Percentiles rank a stretch among this genome's conserved stretches.
These are phyloP conservation scores for Ectemnius lituratus DNA, from an alignment of 2,888 invertebrate genomes.

Conservation along the genomic window DNA sequence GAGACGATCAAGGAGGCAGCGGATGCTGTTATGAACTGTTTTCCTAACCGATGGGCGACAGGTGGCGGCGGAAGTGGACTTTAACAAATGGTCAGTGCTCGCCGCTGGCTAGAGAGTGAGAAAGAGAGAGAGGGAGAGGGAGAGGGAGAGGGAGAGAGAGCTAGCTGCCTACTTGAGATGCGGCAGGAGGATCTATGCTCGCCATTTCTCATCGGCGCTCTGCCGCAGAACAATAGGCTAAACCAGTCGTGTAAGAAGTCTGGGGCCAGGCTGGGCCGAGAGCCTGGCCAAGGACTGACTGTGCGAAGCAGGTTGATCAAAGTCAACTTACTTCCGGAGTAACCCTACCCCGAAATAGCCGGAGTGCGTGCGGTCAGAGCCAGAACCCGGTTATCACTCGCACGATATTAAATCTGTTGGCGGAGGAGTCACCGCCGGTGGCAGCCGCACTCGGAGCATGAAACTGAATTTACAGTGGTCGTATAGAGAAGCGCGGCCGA, in stretches of 20 bases:
- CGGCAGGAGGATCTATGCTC: conserved; percentile 71
- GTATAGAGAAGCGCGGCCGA: conserved; percentile 39
- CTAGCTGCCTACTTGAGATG: conserved; percentile 66
- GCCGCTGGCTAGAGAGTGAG: conserved; percentile 28
- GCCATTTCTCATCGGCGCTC: conserved; percentile 72
- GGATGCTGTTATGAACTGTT: conserved; percentile 63
- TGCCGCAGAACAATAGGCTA: conserved; percentile 70
- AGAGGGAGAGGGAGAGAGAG: conserved; percentile 33
- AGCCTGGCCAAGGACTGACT: conserved; percentile 31
- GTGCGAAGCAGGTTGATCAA: conserved; percentile 68
- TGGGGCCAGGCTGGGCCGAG: background rate
- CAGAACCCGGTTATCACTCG: background rate
- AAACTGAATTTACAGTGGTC: background rate
- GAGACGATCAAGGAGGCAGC: conserved; percentile 27
- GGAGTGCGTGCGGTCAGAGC: background rate
- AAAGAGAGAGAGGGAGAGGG: conserved; percentile 42
- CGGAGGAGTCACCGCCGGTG: too few species aligned
- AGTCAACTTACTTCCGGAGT: conserved; percentile 60
- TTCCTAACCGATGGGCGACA: conserved; percentile 65
- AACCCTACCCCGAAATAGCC: background rate
- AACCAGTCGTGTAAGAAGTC: conserved; percentile 65
- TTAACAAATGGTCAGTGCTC: conserved; percentile 71
- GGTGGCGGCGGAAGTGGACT: conserved; percentile 63
- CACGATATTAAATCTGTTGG: background rate
- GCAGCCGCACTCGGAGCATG: too few species aligned